These are phyloP conservation scores for Chionodraco myersi DNA, from an alignment of 2,113 vertebrate genomes.

Conservation along the genomic window DNA sequence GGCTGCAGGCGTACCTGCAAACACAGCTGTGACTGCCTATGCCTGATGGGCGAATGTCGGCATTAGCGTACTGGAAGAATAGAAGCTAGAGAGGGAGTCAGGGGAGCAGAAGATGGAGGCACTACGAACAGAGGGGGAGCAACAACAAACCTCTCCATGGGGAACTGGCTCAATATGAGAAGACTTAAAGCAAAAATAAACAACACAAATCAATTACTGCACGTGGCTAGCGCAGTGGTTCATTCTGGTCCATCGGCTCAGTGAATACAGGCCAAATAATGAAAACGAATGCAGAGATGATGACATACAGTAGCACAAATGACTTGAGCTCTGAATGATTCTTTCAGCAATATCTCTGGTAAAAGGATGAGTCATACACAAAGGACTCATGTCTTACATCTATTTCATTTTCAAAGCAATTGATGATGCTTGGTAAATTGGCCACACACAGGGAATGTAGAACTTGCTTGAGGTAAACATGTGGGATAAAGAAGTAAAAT, in stretches of 20 bases:
- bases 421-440: constrained; percentile 25
- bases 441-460: background rate
- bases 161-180: constrained; percentile 22
- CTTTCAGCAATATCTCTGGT: background rate
- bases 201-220: constrained; percentile 42
- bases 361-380: constrained; percentile 8
- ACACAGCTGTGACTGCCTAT: constrained; percentile 45
- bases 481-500: constrained; percentile 16
- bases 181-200: constrained; percentile 44
- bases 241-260: constrained; percentile 26
- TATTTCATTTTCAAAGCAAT: constrained; percentile 2
- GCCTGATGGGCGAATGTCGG: constrained; percentile 40
- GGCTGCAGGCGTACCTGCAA: constrained; percentile 36
- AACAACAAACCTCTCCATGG: constrained; percentile 43
- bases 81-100: constrained; percentile 1
- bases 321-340: constrained; percentile 18
- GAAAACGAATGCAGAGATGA: background rate
- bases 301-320: constrained; percentile 13
- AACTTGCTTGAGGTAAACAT: constrained; percentile 20
- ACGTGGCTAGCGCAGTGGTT: background rate
- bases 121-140: constrained; percentile 36
- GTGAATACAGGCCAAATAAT: constrained; percentile 9
- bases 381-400: constrained; percentile 33
- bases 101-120: constrained; percentile 39
- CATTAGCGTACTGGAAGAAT: constrained; percentile 25